These are phyloP conservation scores for Ephestia elutella DNA, from an alignment of 1,140 invertebrate genomes.

Conservation along the genomic window DNA sequence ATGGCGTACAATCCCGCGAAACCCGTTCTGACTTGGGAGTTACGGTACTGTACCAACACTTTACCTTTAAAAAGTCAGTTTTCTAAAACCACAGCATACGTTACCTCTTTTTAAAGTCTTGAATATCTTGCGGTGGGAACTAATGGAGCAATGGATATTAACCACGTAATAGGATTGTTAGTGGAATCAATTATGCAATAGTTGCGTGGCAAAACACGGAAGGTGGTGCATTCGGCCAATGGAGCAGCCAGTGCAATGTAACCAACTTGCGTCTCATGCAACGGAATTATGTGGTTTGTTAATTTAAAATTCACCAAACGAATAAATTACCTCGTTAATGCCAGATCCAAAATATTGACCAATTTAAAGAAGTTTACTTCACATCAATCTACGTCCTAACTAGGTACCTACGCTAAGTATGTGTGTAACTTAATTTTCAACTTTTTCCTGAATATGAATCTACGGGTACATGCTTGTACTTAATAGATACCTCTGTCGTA, in stretches of 20 bases:
- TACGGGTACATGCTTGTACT: too few species aligned
- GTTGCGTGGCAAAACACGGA: constrained; percentile 55
- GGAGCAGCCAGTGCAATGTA: constrained; percentile 52
- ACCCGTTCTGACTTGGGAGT: constrained; percentile 47
- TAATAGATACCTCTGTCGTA: too few species aligned
- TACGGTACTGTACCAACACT: constrained; percentile 3
- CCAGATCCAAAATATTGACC: neutral
- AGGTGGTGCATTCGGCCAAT: constrained; percentile 60
- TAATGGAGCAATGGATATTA: constrained; percentile 15
- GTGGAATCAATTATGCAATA: constrained; percentile 40
- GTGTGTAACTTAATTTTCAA: too few species aligned
- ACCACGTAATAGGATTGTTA: constrained; percentile 1
- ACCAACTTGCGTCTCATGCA: constrained; percentile 34
- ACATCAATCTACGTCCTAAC: too few species aligned
- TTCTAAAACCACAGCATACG: neutral
- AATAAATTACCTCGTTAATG: constrained; percentile 11
- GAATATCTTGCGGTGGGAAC: neutral
- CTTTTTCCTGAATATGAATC: too few species aligned
- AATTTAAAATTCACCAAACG: constrained; percentile 13
- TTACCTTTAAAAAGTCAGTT: neutral
- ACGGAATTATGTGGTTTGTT: constrained; percentile 24
- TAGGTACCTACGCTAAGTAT: too few species aligned
- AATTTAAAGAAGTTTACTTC: too few species aligned
- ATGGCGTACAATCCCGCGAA: constrained; percentile 47
- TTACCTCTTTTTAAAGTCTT: neutral